Percentiles rank a stretch among this genome's conserved stretches.
Evolutionary conservation across 2,113 vertebrate species (phyloP).

Genomic region (Eublepharis macularius): DNA sequence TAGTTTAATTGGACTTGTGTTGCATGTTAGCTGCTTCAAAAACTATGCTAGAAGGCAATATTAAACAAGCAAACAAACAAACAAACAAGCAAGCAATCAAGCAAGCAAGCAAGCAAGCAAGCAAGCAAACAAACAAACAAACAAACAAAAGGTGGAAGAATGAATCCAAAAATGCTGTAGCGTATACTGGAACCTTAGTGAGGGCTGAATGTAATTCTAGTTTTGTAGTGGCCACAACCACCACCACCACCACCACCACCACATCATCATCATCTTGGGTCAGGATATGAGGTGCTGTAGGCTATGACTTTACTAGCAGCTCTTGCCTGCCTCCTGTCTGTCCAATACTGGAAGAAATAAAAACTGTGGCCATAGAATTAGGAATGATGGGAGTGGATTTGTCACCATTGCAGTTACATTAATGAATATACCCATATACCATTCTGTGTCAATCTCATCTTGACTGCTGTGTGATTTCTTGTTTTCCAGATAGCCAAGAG

Average conservation of each 20-base stretch:
- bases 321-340: too few species aligned
- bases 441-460: neutral
- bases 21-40: too few species aligned
- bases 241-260: too few species aligned
- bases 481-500: neutral
- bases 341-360: neutral
- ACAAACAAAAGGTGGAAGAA: neutral
- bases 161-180: neutral
- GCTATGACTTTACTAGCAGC: neutral
- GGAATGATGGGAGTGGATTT: too few species aligned
- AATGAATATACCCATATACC: neutral
- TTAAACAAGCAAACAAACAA: too few species aligned
- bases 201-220: neutral
- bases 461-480: neutral
- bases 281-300: neutral
- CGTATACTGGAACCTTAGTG: neutral
- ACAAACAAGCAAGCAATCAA: too few species aligned
- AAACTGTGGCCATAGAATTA: neutral
- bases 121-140: too few species aligned
- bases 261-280: too few species aligned
- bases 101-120: too few species aligned
- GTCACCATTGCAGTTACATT: neutral
- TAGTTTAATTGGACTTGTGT: too few species aligned
- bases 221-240: neutral
- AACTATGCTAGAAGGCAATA: too few species aligned